These are phyloP conservation scores for Lucinisca nassula DNA, from an alignment of 2,888 invertebrate species.

Conservation along the genomic window DNA sequence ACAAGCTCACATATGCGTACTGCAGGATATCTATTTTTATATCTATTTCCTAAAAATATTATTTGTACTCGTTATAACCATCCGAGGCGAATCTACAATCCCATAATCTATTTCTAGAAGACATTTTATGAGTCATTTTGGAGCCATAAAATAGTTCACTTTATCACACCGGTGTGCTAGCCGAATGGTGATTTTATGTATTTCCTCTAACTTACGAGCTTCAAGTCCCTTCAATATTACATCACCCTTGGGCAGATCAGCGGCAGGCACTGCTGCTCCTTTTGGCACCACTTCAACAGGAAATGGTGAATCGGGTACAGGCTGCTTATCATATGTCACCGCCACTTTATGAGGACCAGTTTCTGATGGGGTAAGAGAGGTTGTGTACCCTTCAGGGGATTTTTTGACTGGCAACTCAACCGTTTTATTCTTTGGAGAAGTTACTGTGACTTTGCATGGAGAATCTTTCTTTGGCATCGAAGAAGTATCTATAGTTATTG, in stretches of 20 bases:
- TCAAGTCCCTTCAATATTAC: constrained; percentile 66
- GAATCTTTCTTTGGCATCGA: constrained; percentile 75
- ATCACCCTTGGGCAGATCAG: constrained; percentile 43
- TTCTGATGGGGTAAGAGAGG: constrained; percentile 86
- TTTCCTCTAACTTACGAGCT: constrained; percentile 70
- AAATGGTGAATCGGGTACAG: constrained; percentile 87
- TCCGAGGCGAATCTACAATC: too few species aligned
- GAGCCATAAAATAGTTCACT: too few species aligned
- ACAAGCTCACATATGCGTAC: too few species aligned
- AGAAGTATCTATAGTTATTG: constrained; percentile 56
- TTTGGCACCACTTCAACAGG: constrained; percentile 77
- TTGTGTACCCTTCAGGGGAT: constrained; percentile 91
- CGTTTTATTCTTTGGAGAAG: constrained; percentile 87
- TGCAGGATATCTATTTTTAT: too few species aligned
- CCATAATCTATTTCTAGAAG: too few species aligned
- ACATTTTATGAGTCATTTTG: too few species aligned
- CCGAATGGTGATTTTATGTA: too few species aligned
- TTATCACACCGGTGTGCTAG: too few species aligned
- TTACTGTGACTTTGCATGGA: constrained; percentile 78
- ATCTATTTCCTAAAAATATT: too few species aligned
- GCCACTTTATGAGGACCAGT: constrained; percentile 88
- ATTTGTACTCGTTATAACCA: too few species aligned
- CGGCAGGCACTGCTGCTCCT: constrained; percentile 41
- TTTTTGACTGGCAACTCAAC: constrained; percentile 94
- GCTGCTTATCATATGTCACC: constrained; percentile 85